Conservation (phyloP, 2,888 invertebrate genomes). For the Pammene aurita region DNA sequence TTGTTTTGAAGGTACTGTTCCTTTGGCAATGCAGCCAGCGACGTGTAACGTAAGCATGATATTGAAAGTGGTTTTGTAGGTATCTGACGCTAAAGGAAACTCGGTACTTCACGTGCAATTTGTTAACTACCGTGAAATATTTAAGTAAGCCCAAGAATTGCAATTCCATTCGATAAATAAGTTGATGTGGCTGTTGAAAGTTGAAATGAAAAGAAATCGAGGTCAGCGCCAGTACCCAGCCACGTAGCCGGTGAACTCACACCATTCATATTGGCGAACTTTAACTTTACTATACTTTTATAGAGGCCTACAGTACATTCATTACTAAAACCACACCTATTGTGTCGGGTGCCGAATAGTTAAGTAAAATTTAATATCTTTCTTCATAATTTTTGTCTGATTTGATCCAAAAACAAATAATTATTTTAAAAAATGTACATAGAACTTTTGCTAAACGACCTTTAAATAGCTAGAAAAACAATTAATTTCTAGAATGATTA, state of each 20-base stretch:
- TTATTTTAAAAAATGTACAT: neutral
- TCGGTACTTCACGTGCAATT: constrained; percentile 25
- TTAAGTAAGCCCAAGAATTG: constrained; percentile 43
- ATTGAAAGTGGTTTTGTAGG: constrained; percentile 34
- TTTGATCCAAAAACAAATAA: neutral
- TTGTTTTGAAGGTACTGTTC: constrained; percentile 42
- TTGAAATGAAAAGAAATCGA: constrained; percentile 82
- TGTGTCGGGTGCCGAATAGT: neutral
- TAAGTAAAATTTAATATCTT: neutral
- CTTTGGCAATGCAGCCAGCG: constrained; percentile 28
- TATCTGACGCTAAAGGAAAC: constrained; percentile 32
- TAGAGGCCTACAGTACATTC: neutral
- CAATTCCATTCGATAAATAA: constrained; percentile 55
- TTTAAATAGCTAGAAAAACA: too few species aligned
- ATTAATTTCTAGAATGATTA: too few species aligned
- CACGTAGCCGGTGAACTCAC: constrained; percentile 70
- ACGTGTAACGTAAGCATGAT: constrained; percentile 34
- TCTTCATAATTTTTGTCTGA: too few species aligned
- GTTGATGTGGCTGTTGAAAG: constrained; percentile 77
- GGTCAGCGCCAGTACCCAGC: constrained; percentile 73
- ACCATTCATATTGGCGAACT: constrained; percentile 52
- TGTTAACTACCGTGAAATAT: constrained; percentile 34
- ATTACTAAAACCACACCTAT: neutral
- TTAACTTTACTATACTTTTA: constrained; percentile 3
- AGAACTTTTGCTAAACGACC: too few species aligned